Evolutionary conservation across 2,113 vertebrate species (phyloP).

Genomic region (Hassar affinis): DNA sequence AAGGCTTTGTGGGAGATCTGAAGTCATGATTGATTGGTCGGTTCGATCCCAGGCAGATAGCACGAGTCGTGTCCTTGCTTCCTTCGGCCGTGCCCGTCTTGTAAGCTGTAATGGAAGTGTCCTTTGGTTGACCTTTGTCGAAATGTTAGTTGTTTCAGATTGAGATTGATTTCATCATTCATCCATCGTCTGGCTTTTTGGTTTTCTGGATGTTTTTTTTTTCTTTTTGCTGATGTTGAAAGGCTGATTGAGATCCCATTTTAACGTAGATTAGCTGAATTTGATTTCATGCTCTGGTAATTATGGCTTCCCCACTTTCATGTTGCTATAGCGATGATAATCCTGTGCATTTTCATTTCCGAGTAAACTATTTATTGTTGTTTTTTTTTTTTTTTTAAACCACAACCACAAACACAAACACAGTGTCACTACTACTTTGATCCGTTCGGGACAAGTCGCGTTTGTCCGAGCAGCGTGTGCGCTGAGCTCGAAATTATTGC

Average conservation of each 20-base stretch:
- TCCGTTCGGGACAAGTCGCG: not conserved
- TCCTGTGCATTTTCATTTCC: not conserved
- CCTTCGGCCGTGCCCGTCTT: constrained; percentile 14
- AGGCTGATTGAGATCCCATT: not conserved
- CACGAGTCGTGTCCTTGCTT: constrained; percentile 49
- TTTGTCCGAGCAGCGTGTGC: not conserved
- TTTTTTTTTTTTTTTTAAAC: not conserved
- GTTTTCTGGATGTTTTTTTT: not conserved
- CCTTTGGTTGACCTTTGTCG: constrained; percentile 39
- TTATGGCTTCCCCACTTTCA: too few species aligned
- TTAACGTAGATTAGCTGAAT: not conserved
- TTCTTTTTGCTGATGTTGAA: not conserved
- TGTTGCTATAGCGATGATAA: too few species aligned
- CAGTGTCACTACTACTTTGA: not conserved
- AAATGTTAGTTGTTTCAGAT: constrained; percentile 35
- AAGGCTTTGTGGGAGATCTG: constrained; percentile 48
- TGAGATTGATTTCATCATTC: constrained; percentile 31
- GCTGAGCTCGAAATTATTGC: not conserved
- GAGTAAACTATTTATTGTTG: not conserved
- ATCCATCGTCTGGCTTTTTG: not conserved
- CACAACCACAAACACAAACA: not conserved
- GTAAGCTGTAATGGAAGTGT: constrained; percentile 45
- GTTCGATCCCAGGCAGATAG: constrained; percentile 49
- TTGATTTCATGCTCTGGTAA: not conserved
- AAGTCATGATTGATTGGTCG: constrained; percentile 47